Base-by-base conservation (phyloP, 2,888 invertebrate species). In the Caenorhabditis plicata region DNA sequence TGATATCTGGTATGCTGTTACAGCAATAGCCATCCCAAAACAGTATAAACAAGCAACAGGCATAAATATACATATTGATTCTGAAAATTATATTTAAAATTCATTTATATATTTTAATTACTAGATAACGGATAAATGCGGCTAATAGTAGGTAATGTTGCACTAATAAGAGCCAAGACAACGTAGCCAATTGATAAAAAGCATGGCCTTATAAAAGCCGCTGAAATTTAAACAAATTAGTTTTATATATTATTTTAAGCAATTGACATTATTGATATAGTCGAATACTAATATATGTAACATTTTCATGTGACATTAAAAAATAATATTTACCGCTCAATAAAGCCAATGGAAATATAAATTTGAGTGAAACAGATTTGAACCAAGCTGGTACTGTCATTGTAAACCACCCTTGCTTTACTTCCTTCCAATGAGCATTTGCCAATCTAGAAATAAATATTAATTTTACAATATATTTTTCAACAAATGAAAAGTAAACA, bases 151-250 rank as follows among this genome's bases (percentile, higher is more conserved):
- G 78, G 78, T 7, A 80, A 56, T 23, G 68, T 44, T 7, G 75
- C 73, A 38, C 64, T 62, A 15, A 75, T 19, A 2, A 80, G 55
- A 11, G 69, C 77, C 19, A 78, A 38, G 2, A 79, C 23, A 11
- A 75, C 67, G 42, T 79, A 80, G 5, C 65, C 55, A 11, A 72
- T 56, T n/a, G 77, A 76, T 22, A 80, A 27, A 23, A 75, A 61
- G 33, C 68, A 62, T 8, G 80, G 80, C 26, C 80, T 60, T n/a
- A 80, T 48, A 22, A 75, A 42, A n/a, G 74, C 75, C 27, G 70
- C 74, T 71, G 56, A 44, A 63, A 66, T 31, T 31, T 15, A 11
- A 4, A 27, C 17, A 38, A 19, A 35, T 15, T 26, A 4, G 5
- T 29, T 26, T 25, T 31, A 13, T 25, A 17, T 1, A 9, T 22